Base-by-base conservation (phyloP, 2,888 invertebrate genomes). In the Micropterix aruncella region DNA sequence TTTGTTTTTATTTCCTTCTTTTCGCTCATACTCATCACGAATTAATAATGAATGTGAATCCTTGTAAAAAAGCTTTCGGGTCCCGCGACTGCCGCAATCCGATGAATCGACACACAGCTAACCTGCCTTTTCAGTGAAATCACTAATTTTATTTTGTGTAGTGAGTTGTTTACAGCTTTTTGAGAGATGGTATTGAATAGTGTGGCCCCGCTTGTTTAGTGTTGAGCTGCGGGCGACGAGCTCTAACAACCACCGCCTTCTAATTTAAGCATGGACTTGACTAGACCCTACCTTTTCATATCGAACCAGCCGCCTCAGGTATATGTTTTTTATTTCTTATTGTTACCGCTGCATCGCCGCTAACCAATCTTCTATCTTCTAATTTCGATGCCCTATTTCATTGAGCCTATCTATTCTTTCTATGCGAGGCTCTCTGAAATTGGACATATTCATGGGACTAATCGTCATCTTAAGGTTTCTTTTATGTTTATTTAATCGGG, bases 201-300 rank as follows among this genome's bases (percentile, higher is more conserved):
- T 27, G 27, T 27, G 27, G 27, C 27, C 27, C 27, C 27, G 27
- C 27, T 27, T 27, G 27, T 27, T 27, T 27, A 27, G 27, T 27
- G 27, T 27, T 27, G 27, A 27, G 27, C 27, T 27, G 27, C 27
- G 12, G 27, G 27, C 27, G 27, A 7, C 27, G 27, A n/a, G 27
- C 27, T 27, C 27, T 27, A 27, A 27, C 27, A 5, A 68, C 68
- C 60, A 66, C 67, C 61, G 66, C 67, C 66, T 66, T 63, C 68
- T 68, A 67, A 68, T 68, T 67, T 65, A 66, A 66, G 68, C 68
- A 68, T 68, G 67, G 69, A 67, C 60, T 69, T 68, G 67, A 66
- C 27, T 27, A 27, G 27, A 27, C 27, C 27, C 27, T 27, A 27
- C 27, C 27, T 27, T 27, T 27, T 27, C 27, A 27, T 27, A 27